Conservation (phyloP, 2,888 invertebrate species). For the Oconnorella tubifera region DNA sequence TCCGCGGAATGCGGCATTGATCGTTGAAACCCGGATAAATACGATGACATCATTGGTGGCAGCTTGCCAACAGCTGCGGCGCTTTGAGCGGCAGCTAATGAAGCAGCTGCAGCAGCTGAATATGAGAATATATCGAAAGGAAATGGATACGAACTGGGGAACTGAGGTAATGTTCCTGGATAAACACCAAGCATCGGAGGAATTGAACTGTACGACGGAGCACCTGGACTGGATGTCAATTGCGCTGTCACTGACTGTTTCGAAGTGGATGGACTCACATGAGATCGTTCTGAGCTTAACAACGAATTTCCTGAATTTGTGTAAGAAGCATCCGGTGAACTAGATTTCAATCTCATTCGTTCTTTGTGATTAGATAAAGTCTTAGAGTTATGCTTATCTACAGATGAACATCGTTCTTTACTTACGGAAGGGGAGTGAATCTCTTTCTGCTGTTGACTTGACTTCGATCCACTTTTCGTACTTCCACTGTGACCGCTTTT, state of each 20-base stretch:
- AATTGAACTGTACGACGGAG: neutral
- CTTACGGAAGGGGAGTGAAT: neutral
- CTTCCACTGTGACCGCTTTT: neutral
- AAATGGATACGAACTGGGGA: constrained; percentile 1
- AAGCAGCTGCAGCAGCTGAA: constrained; percentile 6
- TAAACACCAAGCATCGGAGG: neutral
- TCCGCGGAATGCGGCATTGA: neutral
- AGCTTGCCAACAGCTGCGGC: constrained; percentile 5
- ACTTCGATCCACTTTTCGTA: constrained; percentile 1
- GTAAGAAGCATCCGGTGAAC: too few relatives aligned
- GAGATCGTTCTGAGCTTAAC: neutral
- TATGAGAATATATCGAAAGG: constrained; percentile 5
- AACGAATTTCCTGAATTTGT: too few relatives aligned
- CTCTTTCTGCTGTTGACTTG: neutral
- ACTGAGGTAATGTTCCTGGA: neutral
- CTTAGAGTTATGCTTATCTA: constrained; percentile 1
- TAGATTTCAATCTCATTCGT: neutral
- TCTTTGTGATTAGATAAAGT: neutral
- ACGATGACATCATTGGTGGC: neutral
- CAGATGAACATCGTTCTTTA: neutral
- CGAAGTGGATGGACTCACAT: neutral
- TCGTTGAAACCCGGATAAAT: neutral
- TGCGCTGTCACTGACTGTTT: neutral
- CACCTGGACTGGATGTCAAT: neutral
- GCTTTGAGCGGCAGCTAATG: neutral